Evolutionary conservation across 1,140 invertebrate genomes (phyloP).

Genomic region (Aleiodes sp.): DNA sequence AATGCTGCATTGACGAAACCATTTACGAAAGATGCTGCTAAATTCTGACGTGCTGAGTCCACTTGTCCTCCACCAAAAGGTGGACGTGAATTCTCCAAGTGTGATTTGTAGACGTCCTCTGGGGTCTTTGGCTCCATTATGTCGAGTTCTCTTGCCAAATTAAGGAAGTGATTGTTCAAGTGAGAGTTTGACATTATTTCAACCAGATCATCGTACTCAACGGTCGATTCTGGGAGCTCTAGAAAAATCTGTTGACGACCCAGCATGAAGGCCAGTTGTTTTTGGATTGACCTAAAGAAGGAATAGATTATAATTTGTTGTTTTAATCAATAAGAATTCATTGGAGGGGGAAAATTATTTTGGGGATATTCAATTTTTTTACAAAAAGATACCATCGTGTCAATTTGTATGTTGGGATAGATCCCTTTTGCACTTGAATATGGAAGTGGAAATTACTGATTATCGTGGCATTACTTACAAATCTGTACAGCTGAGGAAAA

Average conservation of each 20-base stretch:
- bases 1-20: conserved; percentile 99
- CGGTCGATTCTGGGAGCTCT: conserved; percentile 75
- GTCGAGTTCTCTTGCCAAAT: conserved; percentile 96
- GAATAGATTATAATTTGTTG: conserved; percentile 19
- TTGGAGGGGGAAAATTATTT: no score
- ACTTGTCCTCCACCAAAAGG: conserved; percentile 86
- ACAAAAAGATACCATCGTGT: no score
- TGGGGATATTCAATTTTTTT: no score
- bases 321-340: no score
- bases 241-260: conserved; percentile 95
- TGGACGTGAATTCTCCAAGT: conserved; percentile 91
- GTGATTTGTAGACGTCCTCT: conserved; percentile 99
- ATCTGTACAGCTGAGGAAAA: conserved; percentile 89
- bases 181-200: conserved; percentile 98
- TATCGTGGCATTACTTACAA: no score
- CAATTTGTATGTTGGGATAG: no score
- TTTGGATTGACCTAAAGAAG: no score
- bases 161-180: conserved; percentile 95
- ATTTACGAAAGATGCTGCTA: conserved; percentile 98
- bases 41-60: conserved; percentile 95
- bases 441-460: no score
- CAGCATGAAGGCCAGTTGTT: conserved; percentile 97
- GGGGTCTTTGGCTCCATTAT: conserved; percentile 99
- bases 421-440: no score
- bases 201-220: conserved; percentile 89